Evolutionary conservation across 2,113 vertebrate genomes (phyloP), one percentile per base, ranked within the genome.

Genomic region (Ondatra zibethicus): DNA sequence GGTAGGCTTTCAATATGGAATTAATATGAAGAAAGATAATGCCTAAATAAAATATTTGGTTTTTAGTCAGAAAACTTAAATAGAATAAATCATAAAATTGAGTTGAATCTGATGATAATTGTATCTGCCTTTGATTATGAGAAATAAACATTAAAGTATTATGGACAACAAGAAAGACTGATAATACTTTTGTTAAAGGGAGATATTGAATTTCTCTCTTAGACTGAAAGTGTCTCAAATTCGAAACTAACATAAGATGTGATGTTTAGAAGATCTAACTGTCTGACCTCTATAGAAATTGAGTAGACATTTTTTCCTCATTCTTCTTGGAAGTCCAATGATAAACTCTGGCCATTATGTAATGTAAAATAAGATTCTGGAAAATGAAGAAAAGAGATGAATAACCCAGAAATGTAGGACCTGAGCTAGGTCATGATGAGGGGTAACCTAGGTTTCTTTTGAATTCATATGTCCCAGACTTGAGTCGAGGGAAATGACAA

Each of bases 341-440:
- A 66, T 61, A 73, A 72, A 82, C n/a, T 16, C n/a, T 87, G 7
- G 47, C 68, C 19, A 70, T 70, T 77, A 66, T 70, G n/a, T 42
- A 76, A 94, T 81, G 61, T 31, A 92, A 93, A 93, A n/a, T 77
- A 81, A 93, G 21, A 65, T 55, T 87, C 58, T 86, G 27, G 55
- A 93, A 80, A n/a, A 68, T 52, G 21, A 42, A 63, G 9, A 88
- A 9, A 87, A 89, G 19, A 75, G 29, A 10, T 17, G 33, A 78
- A 5, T 50, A 50, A 4, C 4, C 1, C 50, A 21, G 52, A 13
- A 42, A 65, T 3, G 8, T n/a, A 73, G 14, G 17, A 73, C 39
- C 39, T 66, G 14, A 70, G 73, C 42, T 78, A 87, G 63, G 50
- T 66, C 6, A 76, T 50, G n/a, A 84, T 29, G 25, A 4, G 1